Base-by-base conservation (phyloP, 2,888 invertebrate genomes). In the Zaprionus lineosus region DNA sequence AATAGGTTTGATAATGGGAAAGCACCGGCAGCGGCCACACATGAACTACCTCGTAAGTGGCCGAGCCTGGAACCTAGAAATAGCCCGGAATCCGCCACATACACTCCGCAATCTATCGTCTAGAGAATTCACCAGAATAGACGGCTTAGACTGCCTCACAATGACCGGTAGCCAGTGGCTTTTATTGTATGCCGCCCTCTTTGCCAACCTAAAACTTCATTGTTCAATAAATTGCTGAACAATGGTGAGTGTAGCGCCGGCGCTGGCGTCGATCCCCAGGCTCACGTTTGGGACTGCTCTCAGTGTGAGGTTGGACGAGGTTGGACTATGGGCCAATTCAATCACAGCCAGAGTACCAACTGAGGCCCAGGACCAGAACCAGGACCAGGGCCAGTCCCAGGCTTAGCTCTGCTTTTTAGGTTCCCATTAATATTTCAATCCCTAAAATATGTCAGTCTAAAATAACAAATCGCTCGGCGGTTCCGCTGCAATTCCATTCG, bases 231-330 rank as follows among this genome's bases (percentile, higher is more conserved):
- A 71, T 78, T 84, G 68, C 59, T 43, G 50, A 71, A 81, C 81
- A 81, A 81, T 69, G 68, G 41, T 11, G 26, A 40, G 40, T 56
- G 47, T 74, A 78, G 81, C 81, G 81, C 81, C 81, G 84, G 84
- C 84, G 84, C 79, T 81, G 70, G 44, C 57, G 46, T 24, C 16
- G 33, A 59, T 48, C 39, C 56, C 19, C 8, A 16, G 43, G 33
- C 19, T 33, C 16, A 19, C 50, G 8, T n/a, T 34, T 11, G 31
- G 44, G 12, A 29, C 14, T 12, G 36, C 26, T 43, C 37, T 46
- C 14, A 34, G 37, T 8, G n/a, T 11, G 21, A 12, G 28, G 9
- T 15, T 34, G n/a, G n/a, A n/a, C n/a, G n/a, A n/a, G n/a, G n/a
- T n/a, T n/a, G n/a, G n/a, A n/a, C n/a, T n/a, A n/a, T n/a, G n/a